Conservation (phyloP, 2,113 vertebrate species). For the Mus musculus region GRCm39 chr12:83991501-83992000, state of each 20-base stretch:
- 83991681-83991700: background rate
- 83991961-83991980: background rate
- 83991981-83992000: conserved; percentile 8
- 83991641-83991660: background rate
- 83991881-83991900: background rate
- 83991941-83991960: background rate
- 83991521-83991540: too few species aligned
- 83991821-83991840: background rate
- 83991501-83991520: background rate
- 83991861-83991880: background rate
- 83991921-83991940: background rate
- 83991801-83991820: background rate
- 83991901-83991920: background rate
- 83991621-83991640: background rate
- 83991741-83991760: background rate
- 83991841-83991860: background rate
- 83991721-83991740: background rate
- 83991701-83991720: background rate
- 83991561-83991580: background rate
- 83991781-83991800: background rate
- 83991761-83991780: background rate
- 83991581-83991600: background rate
- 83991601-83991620: background rate
- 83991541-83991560: background rate
- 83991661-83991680: background rate